Conservation (phyloP, 2,113 vertebrate species). For the Calyptomena viridis region DNA sequence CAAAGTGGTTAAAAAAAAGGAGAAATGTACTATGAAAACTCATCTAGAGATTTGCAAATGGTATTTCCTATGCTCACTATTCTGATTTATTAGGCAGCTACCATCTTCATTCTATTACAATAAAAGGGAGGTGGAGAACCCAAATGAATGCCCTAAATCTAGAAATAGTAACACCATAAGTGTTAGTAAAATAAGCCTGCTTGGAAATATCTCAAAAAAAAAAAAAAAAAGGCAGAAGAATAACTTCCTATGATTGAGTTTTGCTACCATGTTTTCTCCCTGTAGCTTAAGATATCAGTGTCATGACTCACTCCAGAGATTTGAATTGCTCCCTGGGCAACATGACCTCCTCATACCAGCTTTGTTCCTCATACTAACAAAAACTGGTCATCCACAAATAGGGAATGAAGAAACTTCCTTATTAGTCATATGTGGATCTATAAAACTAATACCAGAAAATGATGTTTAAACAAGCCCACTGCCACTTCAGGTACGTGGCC, state of each 20-base stretch:
- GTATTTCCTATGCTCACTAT: not conserved
- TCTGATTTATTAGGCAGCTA: not conserved
- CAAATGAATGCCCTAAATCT: not conserved
- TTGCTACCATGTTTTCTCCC: not conserved
- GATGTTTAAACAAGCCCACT: conserved; percentile 37
- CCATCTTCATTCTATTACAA: not conserved
- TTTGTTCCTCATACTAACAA: conserved; percentile 55
- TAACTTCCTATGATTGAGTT: not conserved
- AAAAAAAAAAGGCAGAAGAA: not conserved
- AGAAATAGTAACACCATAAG: not conserved
- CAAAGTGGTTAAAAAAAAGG: not conserved
- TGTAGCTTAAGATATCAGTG: conserved; percentile 3
- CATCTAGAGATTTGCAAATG: not conserved
- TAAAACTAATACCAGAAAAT: conserved; percentile 35
- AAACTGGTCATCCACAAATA: conserved; percentile 50
- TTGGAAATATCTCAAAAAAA: not conserved
- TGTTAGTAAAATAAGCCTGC: not conserved
- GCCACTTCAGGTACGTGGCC: not conserved
- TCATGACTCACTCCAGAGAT: conserved; percentile 41
- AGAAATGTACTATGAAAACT: not conserved
- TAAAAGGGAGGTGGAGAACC: not conserved
- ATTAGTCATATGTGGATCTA: conserved; percentile 62
- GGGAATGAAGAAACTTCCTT: conserved; percentile 52
- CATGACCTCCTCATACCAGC: conserved; percentile 34
- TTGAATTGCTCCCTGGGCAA: conserved; percentile 16